Conservation (phyloP, 2,888 invertebrate species). For the Tetramorium bicarinatum region DNA sequence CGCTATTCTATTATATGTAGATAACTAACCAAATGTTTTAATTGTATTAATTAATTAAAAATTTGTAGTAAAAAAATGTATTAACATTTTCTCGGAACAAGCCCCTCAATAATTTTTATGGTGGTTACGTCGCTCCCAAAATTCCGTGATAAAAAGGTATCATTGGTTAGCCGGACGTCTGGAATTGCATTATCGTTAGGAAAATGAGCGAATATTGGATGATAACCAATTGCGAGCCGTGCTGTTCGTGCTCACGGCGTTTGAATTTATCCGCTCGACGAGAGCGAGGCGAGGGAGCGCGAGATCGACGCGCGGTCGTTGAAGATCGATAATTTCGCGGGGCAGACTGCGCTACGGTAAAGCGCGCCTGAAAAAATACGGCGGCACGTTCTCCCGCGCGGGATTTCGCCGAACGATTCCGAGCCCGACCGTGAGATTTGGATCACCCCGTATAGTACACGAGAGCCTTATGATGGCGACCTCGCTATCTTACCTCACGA, state of each 20-base stretch:
- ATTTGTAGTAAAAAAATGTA: neutral
- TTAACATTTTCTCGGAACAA: neutral
- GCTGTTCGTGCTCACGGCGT: conserved; percentile 47
- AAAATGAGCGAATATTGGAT: conserved; percentile 39
- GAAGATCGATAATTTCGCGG: conserved; percentile 56
- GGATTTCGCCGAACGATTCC: conserved; percentile 46
- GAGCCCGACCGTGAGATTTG: conserved; percentile 74
- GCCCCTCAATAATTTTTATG: neutral
- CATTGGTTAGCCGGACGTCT: conserved; percentile 4
- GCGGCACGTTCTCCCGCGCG: conserved; percentile 40
- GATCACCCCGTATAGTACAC: conserved; percentile 79
- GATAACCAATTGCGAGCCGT: conserved; percentile 39
- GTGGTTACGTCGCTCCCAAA: neutral
- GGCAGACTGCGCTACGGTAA: conserved; percentile 34
- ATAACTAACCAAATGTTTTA: neutral
- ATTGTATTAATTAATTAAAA: neutral
- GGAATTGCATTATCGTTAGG: conserved; percentile 41
- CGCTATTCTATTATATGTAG: neutral
- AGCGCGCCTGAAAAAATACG: conserved; percentile 37
- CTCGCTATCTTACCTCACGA: conserved; percentile 81
- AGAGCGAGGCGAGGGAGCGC: conserved; percentile 12
- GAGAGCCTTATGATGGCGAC: conserved; percentile 79
- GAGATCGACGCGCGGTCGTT: conserved; percentile 50
- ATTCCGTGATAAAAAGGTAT: conserved; percentile 34
- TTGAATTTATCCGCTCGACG: conserved; percentile 45